These are phyloP conservation scores for Ecdyonurus torrentis DNA, from an alignment of 2,888 invertebrate genomes.

Conservation along the genomic window DNA sequence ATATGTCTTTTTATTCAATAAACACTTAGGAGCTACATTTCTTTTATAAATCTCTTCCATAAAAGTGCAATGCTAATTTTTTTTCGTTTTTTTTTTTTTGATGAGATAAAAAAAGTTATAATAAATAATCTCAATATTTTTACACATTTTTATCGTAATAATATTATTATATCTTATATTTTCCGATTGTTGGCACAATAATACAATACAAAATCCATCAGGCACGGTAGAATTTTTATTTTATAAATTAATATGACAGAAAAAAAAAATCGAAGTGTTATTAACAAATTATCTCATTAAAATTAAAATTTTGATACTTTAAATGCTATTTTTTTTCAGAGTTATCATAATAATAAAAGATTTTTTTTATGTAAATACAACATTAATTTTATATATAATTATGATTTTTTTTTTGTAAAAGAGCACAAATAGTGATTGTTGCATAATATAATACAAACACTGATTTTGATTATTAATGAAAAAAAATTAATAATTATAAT, in stretches of 20 bases:
- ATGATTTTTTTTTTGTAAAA: not conserved
- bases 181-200: constrained; percentile 2
- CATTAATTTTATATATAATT: not conserved
- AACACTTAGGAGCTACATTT: no score
- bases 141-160: not conserved
- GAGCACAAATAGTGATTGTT: not conserved
- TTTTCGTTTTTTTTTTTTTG: no score
- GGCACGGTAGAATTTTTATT: not conserved
- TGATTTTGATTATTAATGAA: not conserved
- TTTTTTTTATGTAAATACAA: no score
- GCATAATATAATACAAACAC: not conserved
- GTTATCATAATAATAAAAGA: no score
- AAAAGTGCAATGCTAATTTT: no score
- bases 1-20: no score
- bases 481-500: not conserved
- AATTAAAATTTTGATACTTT: no score
- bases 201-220: not conserved
- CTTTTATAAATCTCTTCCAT: not conserved
- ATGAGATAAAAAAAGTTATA: not conserved
- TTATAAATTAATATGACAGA: no score
- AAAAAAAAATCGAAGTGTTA: no score
- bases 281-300: no score
- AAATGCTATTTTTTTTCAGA: not conserved
- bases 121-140: not conserved
- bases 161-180: not conserved